A percentile compares a stretch with the other conserved stretches of the same genome.
These are phyloP conservation scores for Hypomecis atomaria DNA, from an alignment of 2,888 invertebrate species.

Conservation along the genomic window DNA sequence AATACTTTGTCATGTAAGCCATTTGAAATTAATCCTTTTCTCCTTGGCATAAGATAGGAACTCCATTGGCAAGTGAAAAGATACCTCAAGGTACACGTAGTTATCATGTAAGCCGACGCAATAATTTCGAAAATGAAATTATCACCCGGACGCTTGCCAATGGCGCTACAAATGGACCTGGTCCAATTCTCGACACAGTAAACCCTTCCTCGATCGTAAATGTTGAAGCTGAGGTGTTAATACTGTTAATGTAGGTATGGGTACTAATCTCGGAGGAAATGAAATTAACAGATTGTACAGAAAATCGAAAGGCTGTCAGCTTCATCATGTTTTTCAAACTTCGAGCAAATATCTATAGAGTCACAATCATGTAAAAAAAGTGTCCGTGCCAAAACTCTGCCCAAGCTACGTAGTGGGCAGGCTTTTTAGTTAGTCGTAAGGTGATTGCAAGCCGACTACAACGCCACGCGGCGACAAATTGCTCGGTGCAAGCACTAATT, in stretches of 20 bases:
- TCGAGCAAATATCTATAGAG: no score
- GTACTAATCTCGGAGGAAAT: background rate
- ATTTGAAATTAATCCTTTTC: background rate
- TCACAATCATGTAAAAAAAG: no score
- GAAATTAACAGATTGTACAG: background rate
- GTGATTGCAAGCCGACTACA: no score
- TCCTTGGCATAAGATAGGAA: background rate
- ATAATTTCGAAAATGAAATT: slow-evolving; percentile 35
- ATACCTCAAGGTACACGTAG: background rate
- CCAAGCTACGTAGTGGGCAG: no score
- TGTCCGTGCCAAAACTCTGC: no score
- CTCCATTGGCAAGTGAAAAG: background rate
- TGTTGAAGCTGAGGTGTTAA: slow-evolving; percentile 15
- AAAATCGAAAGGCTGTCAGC: no score
- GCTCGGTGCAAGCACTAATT: no score
- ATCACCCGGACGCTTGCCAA: slow-evolving; percentile 27
- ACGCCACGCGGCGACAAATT: no score
- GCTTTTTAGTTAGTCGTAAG: no score
- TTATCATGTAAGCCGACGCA: slow-evolving; percentile 20
- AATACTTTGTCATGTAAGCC: background rate
- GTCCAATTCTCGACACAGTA: slow-evolving; percentile 21
- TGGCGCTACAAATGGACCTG: slow-evolving; percentile 20
- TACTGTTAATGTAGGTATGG: slow-evolving; percentile 11
- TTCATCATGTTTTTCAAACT: no score
- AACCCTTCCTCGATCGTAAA: slow-evolving; percentile 16